These are phyloP conservation scores for Drosophila robusta DNA, from an alignment of 2,888 invertebrate genomes.

Conservation along the genomic window DNA sequence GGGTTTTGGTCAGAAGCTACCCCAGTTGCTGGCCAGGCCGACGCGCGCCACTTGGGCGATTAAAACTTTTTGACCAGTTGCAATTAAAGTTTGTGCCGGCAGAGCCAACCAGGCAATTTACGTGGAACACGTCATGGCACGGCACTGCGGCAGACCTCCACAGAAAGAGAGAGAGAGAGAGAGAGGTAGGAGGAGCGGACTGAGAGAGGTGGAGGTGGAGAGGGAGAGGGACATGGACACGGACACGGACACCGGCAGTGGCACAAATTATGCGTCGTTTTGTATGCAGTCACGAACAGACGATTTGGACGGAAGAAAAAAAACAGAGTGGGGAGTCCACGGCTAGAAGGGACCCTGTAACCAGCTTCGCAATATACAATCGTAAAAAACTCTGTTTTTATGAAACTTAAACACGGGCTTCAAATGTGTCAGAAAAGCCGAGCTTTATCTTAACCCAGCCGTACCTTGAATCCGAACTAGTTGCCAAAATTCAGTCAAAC, in stretches of 20 bases:
- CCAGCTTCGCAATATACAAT: no score
- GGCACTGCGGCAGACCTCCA: constrained; percentile 67
- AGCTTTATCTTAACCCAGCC: no score
- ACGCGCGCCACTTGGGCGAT: constrained; percentile 33
- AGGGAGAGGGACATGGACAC: constrained; percentile 21
- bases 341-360: neutral
- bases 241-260: constrained; percentile 63
- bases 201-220: neutral
- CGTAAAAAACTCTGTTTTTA: no score
- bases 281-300: constrained; percentile 72
- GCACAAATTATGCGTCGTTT: constrained; percentile 80
- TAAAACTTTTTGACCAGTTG: constrained; percentile 80
- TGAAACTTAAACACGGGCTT: no score
- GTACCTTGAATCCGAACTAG: no score
- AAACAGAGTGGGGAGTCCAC: neutral
- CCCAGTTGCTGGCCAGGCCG: constrained; percentile 1
- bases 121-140: constrained; percentile 65
- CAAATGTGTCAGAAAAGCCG: no score
- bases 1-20: constrained; percentile 20
- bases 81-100: constrained; percentile 68
- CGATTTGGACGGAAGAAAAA: constrained; percentile 54
- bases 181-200: no score
- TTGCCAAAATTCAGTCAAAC: no score
- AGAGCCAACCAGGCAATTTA: constrained; percentile 57
- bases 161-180: constrained; percentile 17